Percentiles rank a stretch among this genome's conserved stretches.
phyloP scores from a whole-genome alignment of 2,113 vertebrate genomes.

The Gymnocephalus cernua region DNA sequence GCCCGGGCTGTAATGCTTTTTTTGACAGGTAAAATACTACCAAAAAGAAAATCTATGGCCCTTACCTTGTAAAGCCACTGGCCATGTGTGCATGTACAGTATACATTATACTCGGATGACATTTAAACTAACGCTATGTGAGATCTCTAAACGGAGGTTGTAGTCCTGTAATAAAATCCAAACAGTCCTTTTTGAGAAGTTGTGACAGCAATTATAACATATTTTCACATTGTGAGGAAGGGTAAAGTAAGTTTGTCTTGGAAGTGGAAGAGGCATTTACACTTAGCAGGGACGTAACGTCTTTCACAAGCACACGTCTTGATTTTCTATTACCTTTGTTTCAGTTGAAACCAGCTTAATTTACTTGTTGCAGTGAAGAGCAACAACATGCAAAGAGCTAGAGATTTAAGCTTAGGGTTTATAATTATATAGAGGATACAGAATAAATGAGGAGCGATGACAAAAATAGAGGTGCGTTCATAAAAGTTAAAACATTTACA shows the following conservation, averaged over 20 bases:
- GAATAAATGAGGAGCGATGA: not conserved
- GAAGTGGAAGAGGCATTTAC: not conserved
- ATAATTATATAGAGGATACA: slow-evolving; percentile 7
- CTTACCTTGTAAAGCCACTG: not conserved
- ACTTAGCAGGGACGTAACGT: not conserved
- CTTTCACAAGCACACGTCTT: not conserved
- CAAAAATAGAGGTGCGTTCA: slow-evolving; percentile 12
- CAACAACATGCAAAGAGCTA: not conserved
- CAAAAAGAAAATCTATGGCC: slow-evolving; percentile 8
- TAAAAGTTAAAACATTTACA: no score
- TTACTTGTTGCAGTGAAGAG: not conserved
- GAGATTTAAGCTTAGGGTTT: slow-evolving; percentile 15
- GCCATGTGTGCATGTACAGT: slow-evolving; percentile 26
- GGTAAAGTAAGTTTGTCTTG: not conserved
- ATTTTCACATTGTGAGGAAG: not conserved
- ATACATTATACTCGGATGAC: slow-evolving; percentile 5
- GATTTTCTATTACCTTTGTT: slow-evolving; percentile 25
- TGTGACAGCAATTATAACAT: not conserved
- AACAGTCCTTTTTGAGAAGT: not conserved
- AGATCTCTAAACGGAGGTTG: not conserved
- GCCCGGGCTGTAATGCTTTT: not conserved
- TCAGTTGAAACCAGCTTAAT: slow-evolving; percentile 10
- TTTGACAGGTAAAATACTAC: not conserved
- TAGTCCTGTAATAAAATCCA: slow-evolving; percentile 23
- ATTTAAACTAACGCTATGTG: not conserved